Conservation (phyloP, 2,888 invertebrate species). For the Dolomedes plantarius region DNA sequence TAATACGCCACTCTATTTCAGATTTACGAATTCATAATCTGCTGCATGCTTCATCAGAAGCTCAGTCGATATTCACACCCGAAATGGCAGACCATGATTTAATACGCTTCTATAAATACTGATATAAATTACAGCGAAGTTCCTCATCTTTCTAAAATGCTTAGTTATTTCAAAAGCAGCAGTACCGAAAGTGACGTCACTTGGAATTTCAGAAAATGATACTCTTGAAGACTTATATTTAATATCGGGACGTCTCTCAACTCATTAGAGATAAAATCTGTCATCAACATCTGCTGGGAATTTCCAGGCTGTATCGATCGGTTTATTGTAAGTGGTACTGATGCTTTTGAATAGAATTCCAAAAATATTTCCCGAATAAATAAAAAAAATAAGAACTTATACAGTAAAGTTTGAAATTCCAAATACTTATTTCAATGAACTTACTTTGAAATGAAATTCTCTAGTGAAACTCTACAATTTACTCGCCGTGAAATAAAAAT, state of each 20-base stretch:
- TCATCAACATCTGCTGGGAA: constrained; percentile 13
- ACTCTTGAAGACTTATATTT: constrained; percentile 6
- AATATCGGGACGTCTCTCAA: neutral
- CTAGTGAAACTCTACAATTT: neutral
- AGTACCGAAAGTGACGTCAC: neutral
- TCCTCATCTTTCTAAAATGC: neutral
- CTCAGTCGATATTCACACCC: no score
- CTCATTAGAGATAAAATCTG: constrained; percentile 27
- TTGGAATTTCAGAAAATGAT: constrained; percentile 6
- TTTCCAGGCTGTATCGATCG: constrained; percentile 20
- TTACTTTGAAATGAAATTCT: neutral
- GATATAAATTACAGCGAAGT: neutral
- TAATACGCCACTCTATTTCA: no score
- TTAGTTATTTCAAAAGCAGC: neutral
- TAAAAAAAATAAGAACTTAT: neutral
- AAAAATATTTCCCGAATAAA: neutral
- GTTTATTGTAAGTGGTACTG: constrained; percentile 1
- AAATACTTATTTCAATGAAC: neutral
- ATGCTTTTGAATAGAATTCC: neutral
- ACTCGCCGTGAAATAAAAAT: neutral
- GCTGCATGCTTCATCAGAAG: no score
- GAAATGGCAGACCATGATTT: no score
- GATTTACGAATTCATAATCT: no score
- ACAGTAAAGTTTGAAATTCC: neutral
- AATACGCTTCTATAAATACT: neutral